These are phyloP conservation scores for Gandaritis pyraliata DNA, from an alignment of 2,888 invertebrate genomes.

Conservation along the genomic window DNA sequence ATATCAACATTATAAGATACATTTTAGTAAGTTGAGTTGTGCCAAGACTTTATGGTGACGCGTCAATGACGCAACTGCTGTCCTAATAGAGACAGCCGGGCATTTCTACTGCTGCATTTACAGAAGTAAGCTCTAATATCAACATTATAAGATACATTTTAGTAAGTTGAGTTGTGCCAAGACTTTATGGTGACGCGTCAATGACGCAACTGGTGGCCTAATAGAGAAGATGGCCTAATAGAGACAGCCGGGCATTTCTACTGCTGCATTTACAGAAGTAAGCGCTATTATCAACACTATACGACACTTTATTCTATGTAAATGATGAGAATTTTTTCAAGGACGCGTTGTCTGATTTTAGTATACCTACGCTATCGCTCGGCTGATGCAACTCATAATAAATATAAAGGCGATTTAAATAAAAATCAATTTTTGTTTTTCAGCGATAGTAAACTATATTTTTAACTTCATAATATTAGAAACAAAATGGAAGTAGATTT, in stretches of 20 bases:
- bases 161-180: no score
- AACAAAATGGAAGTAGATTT: no score
- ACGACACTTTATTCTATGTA: not conserved
- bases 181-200: constrained; percentile 90
- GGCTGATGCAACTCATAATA: no score
- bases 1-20: not conserved
- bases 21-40: constrained; percentile 84
- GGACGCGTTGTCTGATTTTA: no score
- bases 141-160: not conserved
- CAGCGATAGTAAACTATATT: no score
- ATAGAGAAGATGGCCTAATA: constrained; percentile 81
- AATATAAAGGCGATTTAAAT: no score
- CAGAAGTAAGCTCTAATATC: constrained; percentile 83
- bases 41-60: constrained; percentile 92
- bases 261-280: constrained; percentile 94
- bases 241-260: constrained; percentile 97
- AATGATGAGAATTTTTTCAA: no score
- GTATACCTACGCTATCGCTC: no score
- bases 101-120: constrained; percentile 95
- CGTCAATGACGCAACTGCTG: constrained; percentile 86
- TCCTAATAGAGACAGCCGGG: constrained; percentile 97
- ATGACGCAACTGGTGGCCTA: constrained; percentile 87
- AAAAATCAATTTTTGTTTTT: no score
- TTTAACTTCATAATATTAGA: no score
- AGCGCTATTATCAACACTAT: not conserved